Evolutionary conservation across 2,113 vertebrate species (phyloP).

Genomic region (Antigone vipio): DNA sequence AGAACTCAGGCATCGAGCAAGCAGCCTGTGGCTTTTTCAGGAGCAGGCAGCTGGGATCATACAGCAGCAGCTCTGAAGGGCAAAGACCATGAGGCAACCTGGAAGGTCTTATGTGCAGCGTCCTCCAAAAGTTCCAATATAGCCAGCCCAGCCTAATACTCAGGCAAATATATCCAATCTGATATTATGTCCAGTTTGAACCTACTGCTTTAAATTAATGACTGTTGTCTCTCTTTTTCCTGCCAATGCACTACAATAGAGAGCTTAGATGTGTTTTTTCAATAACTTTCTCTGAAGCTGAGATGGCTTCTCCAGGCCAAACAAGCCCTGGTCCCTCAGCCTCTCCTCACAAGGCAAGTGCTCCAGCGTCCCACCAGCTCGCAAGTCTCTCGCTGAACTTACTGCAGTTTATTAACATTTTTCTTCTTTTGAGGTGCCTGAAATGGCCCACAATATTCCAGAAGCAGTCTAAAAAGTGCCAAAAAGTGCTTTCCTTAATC

Average conservation of each 20-base stretch:
- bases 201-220: neutral
- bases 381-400: neutral
- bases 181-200: neutral
- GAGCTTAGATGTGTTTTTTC: neutral
- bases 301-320: neutral
- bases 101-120: neutral
- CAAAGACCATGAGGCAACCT: neutral
- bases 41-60: neutral
- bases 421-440: neutral
- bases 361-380: rapidly evolving
- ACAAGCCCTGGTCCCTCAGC: neutral
- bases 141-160: neutral
- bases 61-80: neutral
- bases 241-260: neutral
- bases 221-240: neutral
- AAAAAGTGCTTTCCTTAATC: neutral
- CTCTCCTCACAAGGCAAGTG: neutral
- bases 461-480: neutral
- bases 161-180: neutral
- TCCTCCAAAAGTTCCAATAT: neutral
- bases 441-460: neutral
- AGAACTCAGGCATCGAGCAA: neutral
- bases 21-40: neutral
- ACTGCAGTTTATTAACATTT: neutral
- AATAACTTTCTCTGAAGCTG: neutral